These are phyloP conservation scores for Parelbella ahira DNA, from an alignment of 2,888 invertebrate species.

Conservation along the genomic window DNA sequence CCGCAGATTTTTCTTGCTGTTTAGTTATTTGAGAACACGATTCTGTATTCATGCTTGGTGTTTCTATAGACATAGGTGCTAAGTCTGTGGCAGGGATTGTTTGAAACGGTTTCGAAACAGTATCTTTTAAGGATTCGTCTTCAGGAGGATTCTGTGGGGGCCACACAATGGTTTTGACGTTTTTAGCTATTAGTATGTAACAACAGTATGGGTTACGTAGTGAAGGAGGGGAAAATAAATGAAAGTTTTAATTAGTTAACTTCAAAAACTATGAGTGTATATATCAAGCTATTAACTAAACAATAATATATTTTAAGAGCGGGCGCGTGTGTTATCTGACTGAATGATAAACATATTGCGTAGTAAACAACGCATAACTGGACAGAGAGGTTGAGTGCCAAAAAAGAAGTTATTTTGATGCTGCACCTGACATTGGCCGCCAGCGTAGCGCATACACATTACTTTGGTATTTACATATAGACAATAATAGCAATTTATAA, in stretches of 20 bases:
- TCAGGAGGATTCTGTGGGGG: constrained; percentile 67
- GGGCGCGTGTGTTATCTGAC: constrained; percentile 49
- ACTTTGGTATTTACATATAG: constrained; percentile 45
- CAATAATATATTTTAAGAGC: constrained; percentile 44
- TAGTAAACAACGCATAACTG: constrained; percentile 44
- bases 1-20: constrained; percentile 40
- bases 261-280: constrained; percentile 41
- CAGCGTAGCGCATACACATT: constrained; percentile 58
- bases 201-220: constrained; percentile 42
- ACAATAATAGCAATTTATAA: constrained; percentile 57
- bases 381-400: constrained; percentile 44
- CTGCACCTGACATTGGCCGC: constrained; percentile 52
- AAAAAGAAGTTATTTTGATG: constrained; percentile 57
- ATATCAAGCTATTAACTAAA: constrained; percentile 39
- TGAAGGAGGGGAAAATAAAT: constrained; percentile 56
- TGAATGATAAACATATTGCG: constrained; percentile 35
- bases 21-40: constrained; percentile 34
- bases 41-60: constrained; percentile 31
- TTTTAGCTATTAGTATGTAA: constrained; percentile 66
- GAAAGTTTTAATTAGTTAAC: constrained; percentile 64
- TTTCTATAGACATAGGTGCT: constrained; percentile 18
- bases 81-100: constrained; percentile 16
- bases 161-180: constrained; percentile 77
- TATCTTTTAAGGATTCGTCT: constrained; percentile 49
- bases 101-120: constrained; percentile 22